Percentiles rank a stretch among this genome's conserved stretches.
These are phyloP conservation scores for Anseranas semipalmata DNA, from an alignment of 2,113 vertebrate species.

Conservation along the genomic window DNA sequence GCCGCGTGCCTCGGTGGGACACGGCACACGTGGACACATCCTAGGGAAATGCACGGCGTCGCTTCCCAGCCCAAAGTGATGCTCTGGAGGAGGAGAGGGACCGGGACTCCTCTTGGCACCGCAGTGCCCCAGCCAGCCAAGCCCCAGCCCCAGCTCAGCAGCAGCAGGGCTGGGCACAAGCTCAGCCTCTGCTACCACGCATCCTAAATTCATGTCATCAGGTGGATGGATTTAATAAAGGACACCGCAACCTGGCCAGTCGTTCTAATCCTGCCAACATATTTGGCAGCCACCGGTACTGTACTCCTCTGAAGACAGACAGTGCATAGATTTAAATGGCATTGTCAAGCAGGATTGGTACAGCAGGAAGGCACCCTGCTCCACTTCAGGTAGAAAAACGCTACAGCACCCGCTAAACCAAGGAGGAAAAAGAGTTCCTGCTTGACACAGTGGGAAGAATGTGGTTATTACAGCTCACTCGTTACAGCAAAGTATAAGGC, in stretches of 20 bases:
- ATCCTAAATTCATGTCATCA: neutral
- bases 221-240: slow-evolving; percentile 39
- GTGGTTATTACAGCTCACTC: neutral
- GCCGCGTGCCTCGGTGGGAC: neutral
- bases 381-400: neutral
- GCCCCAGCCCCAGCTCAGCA: neutral
- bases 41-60: neutral
- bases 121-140: neutral
- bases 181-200: neutral
- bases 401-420: neutral
- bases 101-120: neutral
- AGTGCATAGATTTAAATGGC: neutral
- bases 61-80: neutral
- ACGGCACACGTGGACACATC: accelerated
- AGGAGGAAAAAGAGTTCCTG: neutral
- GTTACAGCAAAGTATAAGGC: neutral
- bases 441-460: neutral
- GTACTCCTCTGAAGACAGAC: neutral
- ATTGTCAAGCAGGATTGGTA: slow-evolving; percentile 24
- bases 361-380: neutral
- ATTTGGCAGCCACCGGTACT: neutral
- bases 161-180: neutral
- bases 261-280: slow-evolving; percentile 28
- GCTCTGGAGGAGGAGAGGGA: neutral
- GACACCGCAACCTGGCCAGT: neutral